These are phyloP conservation scores for Procavia capensis DNA, from an alignment of 2,113 vertebrate genomes.

Conservation along the genomic window DNA sequence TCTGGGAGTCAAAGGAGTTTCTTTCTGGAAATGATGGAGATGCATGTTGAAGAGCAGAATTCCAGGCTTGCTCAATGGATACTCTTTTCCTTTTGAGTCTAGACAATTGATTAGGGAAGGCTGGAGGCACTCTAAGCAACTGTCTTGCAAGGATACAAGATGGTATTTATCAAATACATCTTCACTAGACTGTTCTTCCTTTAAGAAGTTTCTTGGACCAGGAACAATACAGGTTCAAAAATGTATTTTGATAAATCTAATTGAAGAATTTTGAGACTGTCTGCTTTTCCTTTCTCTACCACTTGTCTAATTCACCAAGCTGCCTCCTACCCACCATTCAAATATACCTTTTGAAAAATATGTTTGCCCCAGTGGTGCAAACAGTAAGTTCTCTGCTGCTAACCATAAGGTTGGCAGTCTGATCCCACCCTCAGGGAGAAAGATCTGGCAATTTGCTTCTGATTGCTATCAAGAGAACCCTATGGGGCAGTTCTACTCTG, in stretches of 20 bases:
- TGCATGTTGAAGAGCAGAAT: background rate
- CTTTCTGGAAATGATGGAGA: background rate
- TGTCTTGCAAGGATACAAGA: background rate
- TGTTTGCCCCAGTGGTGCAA: too few relatives aligned
- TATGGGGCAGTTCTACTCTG: too few relatives aligned
- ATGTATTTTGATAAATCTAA: background rate
- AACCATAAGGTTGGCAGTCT: too few relatives aligned
- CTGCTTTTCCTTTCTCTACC: background rate
- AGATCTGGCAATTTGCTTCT: too few relatives aligned
- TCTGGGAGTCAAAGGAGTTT: background rate
- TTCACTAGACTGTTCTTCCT: background rate
- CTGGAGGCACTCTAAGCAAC: background rate
- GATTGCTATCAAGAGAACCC: too few relatives aligned
- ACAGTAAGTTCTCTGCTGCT: too few relatives aligned
- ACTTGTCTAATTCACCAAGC: background rate
- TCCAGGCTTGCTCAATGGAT: background rate
- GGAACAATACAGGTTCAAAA: background rate
- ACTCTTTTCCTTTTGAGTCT: too few relatives aligned
- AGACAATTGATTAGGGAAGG: background rate
- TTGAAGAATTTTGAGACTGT: background rate
- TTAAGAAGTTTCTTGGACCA: background rate
- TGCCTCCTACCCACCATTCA: background rate
- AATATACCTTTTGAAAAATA: constrained; percentile 1
- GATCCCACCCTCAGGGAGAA: too few relatives aligned
- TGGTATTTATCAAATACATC: background rate